Evolutionary conservation across 2,797 vertebrate genomes (phyloP), one percentile per base, ranked within the genome.

Genomic region (Gymnoscopelus braueri): DNA sequence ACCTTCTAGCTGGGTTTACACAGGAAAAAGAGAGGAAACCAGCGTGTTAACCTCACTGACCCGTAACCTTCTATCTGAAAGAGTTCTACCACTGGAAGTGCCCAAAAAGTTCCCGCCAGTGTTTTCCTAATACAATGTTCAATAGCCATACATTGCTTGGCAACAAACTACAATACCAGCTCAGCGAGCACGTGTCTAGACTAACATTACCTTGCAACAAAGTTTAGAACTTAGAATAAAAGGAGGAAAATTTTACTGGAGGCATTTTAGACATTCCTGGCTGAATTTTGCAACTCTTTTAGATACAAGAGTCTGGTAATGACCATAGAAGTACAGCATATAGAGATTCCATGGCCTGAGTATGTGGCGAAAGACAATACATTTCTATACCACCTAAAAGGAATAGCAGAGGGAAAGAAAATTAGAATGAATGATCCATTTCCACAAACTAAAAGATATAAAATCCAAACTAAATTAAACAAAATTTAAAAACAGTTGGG

Each of bases 191-290:
- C 2, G 39, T 39, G 39, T 44, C 39, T 44, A 44, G 39, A 44
- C 39, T 44, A 44, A 44, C 9, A 44, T 44, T 44, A 2, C 7
- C 39, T 10, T 44, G 39, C 39, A 44, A 44, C 39, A 10, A 44
- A 44, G 7, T 44, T 44, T 44, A 44, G 39, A 44, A 44, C 9
- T 44, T 7, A 44, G 8, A 44, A 44, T 44, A 10, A 7, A 19
- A 44, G 7, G 9, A 44, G 39, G 39, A 44, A 10, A 8, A 10
- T 39, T 11, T 29, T 75, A 39, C 48, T 60, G 67, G 65, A 79
- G 71, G 64, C 57, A 66, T 69, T 35, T 67, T 53, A 70, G 59
- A 57, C 57, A 65, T 29, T 49, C 12, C 53, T 15, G 29, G 14
- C 5, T 5, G 23, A 15, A 62, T 60, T 1, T 15, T 56, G 39